Base-by-base conservation (phyloP, 2,113 vertebrate genomes). In the Andinoacara biseriatus region DNA sequence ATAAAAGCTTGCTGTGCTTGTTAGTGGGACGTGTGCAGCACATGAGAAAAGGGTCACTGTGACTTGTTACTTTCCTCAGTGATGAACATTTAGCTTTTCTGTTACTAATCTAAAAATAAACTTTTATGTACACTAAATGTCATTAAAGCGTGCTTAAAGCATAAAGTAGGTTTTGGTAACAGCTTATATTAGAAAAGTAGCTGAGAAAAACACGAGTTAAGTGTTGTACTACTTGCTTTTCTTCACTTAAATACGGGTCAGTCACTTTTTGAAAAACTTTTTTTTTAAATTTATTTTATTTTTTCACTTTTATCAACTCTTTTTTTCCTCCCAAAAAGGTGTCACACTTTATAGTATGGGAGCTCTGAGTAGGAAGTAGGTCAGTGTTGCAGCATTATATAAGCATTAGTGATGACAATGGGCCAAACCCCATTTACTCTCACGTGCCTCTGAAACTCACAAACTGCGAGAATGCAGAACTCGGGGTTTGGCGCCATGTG, bases 381-480 rank as follows among this genome's bases (percentile, higher is more conserved):
- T 91, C 90, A 93, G 31, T 81, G 81, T 91, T 88, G 80, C 84
- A 56, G 54, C 84, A 31, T 92, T 85, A 88, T 89, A 79, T 85
- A 91, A 94, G 62, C 20, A 11, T 91, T 87, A 62, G 78, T 84
- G 82, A 92, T 89, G 83, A 87, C 18, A 58, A 85, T 62, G 83
- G 87, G 72, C 38, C 86, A 88, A 83, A 92, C 78, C 89, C 59
- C 49, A 72, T 89, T 89, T 79, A 57, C 72, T 29, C 80, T 92
- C 87, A 91, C 75, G 40, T 90, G 89, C 89, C 77, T 74, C 8
- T 38, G 26, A 75, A 80, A 87, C 22, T 11, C 74, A 31, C 38
- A 60, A 43, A 82, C 17, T n/a, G 22, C 1, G n/a, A 24, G 67
- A 54, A 29, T 72, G 40, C 69, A 58, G 29, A 72, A 74, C 18